Percentiles rank a stretch among this genome's conserved stretches.
Conservation (phyloP, 2,888 invertebrate genomes). For the Megalurothrips usitatus region DNA sequence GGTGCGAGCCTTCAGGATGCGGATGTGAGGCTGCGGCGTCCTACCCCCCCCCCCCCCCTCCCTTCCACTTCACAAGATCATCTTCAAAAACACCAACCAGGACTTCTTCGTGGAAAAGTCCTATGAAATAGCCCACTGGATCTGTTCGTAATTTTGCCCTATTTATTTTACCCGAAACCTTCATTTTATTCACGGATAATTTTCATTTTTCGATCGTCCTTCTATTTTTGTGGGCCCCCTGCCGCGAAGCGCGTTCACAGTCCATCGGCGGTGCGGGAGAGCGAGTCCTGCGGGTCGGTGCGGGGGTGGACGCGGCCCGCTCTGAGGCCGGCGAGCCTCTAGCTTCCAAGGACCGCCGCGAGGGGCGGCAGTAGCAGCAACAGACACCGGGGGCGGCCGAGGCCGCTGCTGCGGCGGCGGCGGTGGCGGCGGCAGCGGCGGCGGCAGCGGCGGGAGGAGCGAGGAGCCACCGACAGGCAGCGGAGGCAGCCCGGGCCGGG, state of each 20-base stretch:
- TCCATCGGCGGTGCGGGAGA: not conserved
- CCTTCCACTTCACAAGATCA: too few relatives aligned
- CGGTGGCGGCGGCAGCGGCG: not conserved
- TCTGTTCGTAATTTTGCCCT: too few relatives aligned
- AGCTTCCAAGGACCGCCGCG: not conserved
- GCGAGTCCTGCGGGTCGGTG: not conserved
- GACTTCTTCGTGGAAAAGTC: too few relatives aligned
- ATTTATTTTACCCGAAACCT: too few relatives aligned
- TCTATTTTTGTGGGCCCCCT: too few relatives aligned
- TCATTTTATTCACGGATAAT: too few relatives aligned
- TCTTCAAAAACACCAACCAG: too few relatives aligned
- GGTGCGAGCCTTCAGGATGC: too few relatives aligned
- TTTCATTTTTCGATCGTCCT: too few relatives aligned
- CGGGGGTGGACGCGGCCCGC: not conserved
- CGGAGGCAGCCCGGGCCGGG: conserved; percentile 5
- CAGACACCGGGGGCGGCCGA: not conserved
- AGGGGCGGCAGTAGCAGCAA: conserved; percentile 1
- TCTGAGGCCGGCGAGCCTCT: not conserved
- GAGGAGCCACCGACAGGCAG: conserved; percentile 17
- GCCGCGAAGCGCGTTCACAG: not conserved
- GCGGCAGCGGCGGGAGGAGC: conserved; percentile 11
- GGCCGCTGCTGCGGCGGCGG: not conserved
- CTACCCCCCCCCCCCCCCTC: too few relatives aligned
- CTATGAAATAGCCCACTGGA: too few relatives aligned
- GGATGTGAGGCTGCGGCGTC: too few relatives aligned